Evolutionary conservation across 1,140 invertebrate species (phyloP).

Genomic region (Temnothorax curvispinosus): DNA sequence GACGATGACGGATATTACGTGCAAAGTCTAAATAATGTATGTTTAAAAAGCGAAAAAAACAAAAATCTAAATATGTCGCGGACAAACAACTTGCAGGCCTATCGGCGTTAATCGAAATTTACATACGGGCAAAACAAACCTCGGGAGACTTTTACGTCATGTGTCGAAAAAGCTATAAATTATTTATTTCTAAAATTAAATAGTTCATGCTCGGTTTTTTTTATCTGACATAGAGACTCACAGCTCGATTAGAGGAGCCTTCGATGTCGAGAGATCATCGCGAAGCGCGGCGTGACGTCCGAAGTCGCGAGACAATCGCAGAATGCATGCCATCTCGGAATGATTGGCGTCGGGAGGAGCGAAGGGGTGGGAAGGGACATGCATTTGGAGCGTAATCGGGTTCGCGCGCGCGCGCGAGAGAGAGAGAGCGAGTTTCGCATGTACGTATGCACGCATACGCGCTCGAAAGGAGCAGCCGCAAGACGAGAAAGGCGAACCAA

Average conservation of each 20-base stretch:
- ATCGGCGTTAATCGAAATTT: constrained; percentile 25
- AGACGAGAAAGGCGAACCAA: constrained; percentile 45
- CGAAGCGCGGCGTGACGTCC: not conserved
- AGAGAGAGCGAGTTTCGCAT: constrained; percentile 10
- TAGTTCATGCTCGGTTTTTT: not conserved
- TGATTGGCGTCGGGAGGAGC: not conserved
- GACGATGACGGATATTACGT: not conserved
- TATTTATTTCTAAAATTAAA: constrained; percentile 19
- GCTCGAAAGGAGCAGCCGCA: constrained; percentile 33
- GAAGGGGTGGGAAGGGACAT: not conserved
- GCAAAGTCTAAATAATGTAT: not conserved
- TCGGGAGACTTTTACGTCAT: not conserved
- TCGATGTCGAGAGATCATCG: not conserved
- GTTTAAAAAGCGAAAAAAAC: not conserved
- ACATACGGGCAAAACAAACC: constrained; percentile 32
- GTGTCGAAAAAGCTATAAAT: not conserved
- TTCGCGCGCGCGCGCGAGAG: not conserved
- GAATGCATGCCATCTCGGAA: not conserved
- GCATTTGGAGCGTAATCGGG: constrained; percentile 7
- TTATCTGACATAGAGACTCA: no score
- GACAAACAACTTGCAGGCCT: not conserved
- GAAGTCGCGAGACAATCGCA: not conserved
- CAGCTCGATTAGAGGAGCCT: not conserved
- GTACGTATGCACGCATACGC: not conserved
- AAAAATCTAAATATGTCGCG: not conserved